phyloP scores from a whole-genome alignment of 2,113 vertebrate species.

The Psilopsiagon aurifrons region DNA sequence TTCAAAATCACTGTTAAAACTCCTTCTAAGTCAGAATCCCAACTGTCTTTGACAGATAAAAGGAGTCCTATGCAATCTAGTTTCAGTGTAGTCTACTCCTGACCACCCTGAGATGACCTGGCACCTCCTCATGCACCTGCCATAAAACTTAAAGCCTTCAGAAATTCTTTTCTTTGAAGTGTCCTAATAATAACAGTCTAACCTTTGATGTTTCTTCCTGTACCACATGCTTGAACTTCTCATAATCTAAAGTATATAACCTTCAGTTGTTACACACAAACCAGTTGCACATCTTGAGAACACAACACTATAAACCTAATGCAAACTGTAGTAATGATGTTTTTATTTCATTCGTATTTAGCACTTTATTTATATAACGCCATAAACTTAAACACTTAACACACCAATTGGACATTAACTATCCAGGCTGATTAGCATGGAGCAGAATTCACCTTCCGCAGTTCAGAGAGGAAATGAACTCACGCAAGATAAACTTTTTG shows the following conservation, averaged over 20 bases:
- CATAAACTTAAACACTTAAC: constrained; percentile 26
- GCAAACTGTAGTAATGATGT: constrained; percentile 35
- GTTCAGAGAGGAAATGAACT: neutral
- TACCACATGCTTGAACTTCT: constrained; percentile 87
- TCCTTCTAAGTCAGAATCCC: constrained; percentile 76
- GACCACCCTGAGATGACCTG: constrained; percentile 89
- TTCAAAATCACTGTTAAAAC: constrained; percentile 82
- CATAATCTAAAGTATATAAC: constrained; percentile 82
- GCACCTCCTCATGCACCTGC: constrained; percentile 93
- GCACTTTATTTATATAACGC: neutral
- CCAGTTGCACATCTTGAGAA: constrained; percentile 46
- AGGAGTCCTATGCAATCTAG: constrained; percentile 79
- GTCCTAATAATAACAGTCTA: constrained; percentile 87
- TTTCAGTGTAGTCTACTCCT: constrained; percentile 72
- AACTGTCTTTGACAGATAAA: constrained; percentile 83
- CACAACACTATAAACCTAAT: constrained; percentile 42
- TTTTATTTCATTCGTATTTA: constrained; percentile 55
- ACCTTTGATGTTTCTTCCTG: constrained; percentile 91
- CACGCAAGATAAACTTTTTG: constrained; percentile 17
- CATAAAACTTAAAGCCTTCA: constrained; percentile 94
- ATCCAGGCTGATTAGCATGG: constrained; percentile 22
- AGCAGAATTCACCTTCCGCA: neutral
- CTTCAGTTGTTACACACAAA: constrained; percentile 57
- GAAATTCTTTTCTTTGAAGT: constrained; percentile 92
- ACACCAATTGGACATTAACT: constrained; percentile 2